Evolutionary conservation across 2,113 vertebrate species (phyloP), one percentile per base, ranked within the genome.

Genomic region (Glaucomys volans): DNA sequence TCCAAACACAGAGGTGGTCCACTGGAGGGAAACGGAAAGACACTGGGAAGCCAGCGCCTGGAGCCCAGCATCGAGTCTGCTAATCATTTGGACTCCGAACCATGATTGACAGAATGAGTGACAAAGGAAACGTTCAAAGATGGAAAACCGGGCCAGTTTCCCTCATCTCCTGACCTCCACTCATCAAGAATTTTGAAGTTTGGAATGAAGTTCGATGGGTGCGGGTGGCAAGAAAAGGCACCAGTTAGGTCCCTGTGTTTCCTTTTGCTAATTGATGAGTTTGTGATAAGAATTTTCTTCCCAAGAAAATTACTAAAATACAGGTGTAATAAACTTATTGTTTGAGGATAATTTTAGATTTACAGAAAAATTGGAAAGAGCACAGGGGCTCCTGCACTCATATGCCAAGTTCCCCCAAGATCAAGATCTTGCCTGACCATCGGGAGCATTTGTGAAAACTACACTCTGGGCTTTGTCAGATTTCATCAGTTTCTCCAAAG

Each of bases 391-490:
- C 54, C 54, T 57, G 54, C 54, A 57, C 22, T 57, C 20, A 24
- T 8, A 57, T 22, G 20, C 54, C 54, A 24, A 8, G 54, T 57
- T 57, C 54, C 18, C 54, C 54, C 2, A 11, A 62, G 59, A 11
- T 17, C 40, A n/a, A 6, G 30, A 12, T 28, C 3, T 17, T 3
- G 5, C 2, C 8, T 30, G 28, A 28, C 69, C 28, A 7, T 1
- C 5, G 54, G 54, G 6, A 28, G 24, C 44, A 17, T 24, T 20
- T 32, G 4, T 40, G 20, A 75, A 62, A 50, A 37, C 71, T 17
- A 6, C 57, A 18, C 26, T 26, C 24, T 40, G 14, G 40, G 14
- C 10, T 30, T 3, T 7, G n/a, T 0, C 3, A 8, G 8, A 17
- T 28, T 32, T 24, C 75, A 35, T 8, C 28, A 12, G 12, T 10